Percentiles rank a stretch among this genome's conserved stretches.
These are phyloP conservation scores for Aix galericulata DNA, from an alignment of 2,113 vertebrate species.

Conservation along the genomic window DNA sequence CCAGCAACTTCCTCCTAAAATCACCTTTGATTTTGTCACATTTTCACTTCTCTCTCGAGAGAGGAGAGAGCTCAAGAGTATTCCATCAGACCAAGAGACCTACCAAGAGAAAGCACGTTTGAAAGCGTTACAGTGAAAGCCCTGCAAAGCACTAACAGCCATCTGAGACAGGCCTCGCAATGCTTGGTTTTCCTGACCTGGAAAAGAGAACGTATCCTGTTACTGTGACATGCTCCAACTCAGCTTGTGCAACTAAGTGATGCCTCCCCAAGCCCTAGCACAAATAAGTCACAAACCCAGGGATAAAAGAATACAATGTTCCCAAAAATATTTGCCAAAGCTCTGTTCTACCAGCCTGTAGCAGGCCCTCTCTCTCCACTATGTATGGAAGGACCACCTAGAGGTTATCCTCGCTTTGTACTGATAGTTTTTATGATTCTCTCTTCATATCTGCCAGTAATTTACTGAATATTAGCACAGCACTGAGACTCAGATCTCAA, in stretches of 20 bases:
- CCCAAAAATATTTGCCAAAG: neutral
- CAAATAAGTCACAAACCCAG: neutral
- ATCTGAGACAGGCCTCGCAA: neutral
- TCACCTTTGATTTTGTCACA: neutral
- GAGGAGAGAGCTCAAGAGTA: neutral
- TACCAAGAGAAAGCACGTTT: neutral
- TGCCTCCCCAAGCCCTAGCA: neutral
- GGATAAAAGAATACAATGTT: neutral
- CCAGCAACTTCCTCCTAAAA: neutral
- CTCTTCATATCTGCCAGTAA: neutral
- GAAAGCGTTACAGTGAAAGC: neutral
- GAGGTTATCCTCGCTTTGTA: neutral
- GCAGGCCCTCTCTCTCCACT: neutral
- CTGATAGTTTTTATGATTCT: neutral
- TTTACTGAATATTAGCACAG: neutral
- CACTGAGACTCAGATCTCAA: neutral
- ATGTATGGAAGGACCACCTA: neutral
- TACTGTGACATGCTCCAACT: neutral
- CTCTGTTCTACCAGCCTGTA: neutral
- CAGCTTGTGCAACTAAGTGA: neutral
- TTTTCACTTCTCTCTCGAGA: neutral
- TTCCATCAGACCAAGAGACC: neutral
- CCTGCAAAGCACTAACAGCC: neutral
- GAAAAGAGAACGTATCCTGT: neutral
- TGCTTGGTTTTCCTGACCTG: neutral